A percentile compares a stretch with the other conserved stretches of the same genome.
These are phyloP conservation scores for Malurus cyaneus DNA, from an alignment of 2,113 vertebrate species.

Conservation along the genomic window DNA sequence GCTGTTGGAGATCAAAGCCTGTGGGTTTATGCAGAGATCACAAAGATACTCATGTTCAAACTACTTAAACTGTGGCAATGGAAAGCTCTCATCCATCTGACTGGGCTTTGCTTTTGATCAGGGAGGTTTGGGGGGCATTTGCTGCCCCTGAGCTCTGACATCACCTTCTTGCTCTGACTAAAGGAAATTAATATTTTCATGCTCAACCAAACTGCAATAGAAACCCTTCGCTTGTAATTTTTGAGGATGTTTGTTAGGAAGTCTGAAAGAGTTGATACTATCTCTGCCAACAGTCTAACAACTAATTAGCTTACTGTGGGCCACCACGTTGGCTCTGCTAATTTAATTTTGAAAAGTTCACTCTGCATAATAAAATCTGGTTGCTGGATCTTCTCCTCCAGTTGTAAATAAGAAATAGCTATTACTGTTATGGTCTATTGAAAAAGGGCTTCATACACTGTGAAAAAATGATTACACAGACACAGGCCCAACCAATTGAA, in stretches of 20 bases:
- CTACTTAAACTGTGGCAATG: not conserved
- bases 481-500: conserved; percentile 42
- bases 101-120: not conserved
- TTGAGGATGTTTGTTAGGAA: not conserved
- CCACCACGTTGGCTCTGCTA: not conserved
- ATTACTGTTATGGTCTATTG: conserved; percentile 6
- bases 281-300: conserved; percentile 5
- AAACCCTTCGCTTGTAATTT: not conserved
- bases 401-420: conserved; percentile 25
- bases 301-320: conserved; percentile 22
- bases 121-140: not conserved
- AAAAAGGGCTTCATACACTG: conserved; percentile 17
- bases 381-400: not conserved
- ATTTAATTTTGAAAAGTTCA: conserved; percentile 44
- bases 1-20: not conserved
- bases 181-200: not conserved
- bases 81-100: not conserved
- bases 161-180: not conserved
- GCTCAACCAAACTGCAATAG: not conserved
- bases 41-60: not conserved
- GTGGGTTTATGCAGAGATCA: not conserved
- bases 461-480: conserved; percentile 41
- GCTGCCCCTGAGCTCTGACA: not conserved
- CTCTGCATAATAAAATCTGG: not conserved
- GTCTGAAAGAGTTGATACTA: not conserved